phyloP scores from a whole-genome alignment of 1,140 invertebrate species.

The Vollenhovia emeryi region DNA sequence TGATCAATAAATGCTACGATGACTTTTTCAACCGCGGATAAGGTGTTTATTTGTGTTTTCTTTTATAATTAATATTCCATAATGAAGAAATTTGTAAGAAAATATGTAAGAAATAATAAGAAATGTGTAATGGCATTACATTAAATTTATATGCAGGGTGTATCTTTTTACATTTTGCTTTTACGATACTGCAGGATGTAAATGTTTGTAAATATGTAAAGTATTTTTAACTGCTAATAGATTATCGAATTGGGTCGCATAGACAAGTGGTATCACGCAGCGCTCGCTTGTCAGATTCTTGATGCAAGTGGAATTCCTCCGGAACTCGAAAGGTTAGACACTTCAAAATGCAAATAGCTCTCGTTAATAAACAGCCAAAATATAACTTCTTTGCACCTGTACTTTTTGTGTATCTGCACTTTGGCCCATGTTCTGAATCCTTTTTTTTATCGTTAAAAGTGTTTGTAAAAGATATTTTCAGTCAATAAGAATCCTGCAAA shows the following conservation, averaged over 20 bases:
- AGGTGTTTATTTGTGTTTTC: background rate
- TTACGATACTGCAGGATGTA: background rate
- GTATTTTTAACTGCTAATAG: conserved; percentile 57
- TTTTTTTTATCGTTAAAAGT: no score
- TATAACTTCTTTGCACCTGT: background rate
- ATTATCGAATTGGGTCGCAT: conserved; percentile 78
- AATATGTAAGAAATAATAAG: no score
- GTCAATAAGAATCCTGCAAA: no score
- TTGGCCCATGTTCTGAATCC: no score
- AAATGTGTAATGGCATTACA: background rate
- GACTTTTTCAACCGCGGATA: background rate
- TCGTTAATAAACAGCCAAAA: background rate
- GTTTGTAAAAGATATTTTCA: no score
- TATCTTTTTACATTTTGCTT: background rate
- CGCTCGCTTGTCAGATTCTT: conserved; percentile 87
- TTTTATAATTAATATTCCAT: background rate
- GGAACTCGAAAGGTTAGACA: conserved; percentile 87
- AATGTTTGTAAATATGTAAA: background rate
- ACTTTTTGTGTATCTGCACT: background rate
- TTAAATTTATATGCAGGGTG: background rate
- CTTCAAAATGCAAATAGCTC: background rate
- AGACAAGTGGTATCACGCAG: conserved; percentile 87
- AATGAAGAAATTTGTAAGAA: no score
- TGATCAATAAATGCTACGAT: no score
- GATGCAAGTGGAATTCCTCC: conserved; percentile 87